phyloP scores from a whole-genome alignment of 2,797 vertebrate genomes.

The Merluccius polli region DNA sequence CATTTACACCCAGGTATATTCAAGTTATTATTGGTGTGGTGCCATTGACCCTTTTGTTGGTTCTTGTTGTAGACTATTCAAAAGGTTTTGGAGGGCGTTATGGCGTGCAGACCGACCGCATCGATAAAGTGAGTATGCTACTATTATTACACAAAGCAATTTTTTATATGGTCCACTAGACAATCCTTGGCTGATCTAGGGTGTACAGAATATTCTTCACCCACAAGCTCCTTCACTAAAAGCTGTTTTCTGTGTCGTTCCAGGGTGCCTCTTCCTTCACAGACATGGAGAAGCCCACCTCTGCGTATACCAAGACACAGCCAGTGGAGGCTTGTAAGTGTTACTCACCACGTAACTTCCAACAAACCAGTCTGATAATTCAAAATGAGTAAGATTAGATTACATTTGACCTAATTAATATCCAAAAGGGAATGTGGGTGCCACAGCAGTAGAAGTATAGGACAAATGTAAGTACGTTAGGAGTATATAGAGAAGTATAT shows the following conservation, averaged over 20 bases:
- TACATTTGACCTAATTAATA: too few relatives aligned
- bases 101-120: conserved; percentile 85
- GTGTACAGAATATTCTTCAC: neutral
- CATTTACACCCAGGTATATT: neutral
- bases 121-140: conserved; percentile 82
- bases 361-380: neutral
- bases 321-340: conserved; percentile 86
- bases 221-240: neutral
- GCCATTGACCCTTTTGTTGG: conserved; percentile 17
- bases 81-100: conserved; percentile 91
- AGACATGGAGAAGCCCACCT: conserved; percentile 82
- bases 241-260: neutral
- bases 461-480: too few relatives aligned
- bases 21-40: neutral
- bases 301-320: conserved; percentile 84
- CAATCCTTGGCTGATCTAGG: neutral
- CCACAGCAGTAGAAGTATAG: too few relatives aligned
- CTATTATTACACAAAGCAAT: neutral
- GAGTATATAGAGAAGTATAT: too few relatives aligned
- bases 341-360: neutral
- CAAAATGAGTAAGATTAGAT: too few relatives aligned
- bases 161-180: too few relatives aligned
- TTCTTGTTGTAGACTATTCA: conserved; percentile 77
- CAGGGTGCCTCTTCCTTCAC: conserved; percentile 84
- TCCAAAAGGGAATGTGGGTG: too few relatives aligned